Conservation (phyloP, 2,888 invertebrate species). For the Cheilosia vernalis region DNA sequence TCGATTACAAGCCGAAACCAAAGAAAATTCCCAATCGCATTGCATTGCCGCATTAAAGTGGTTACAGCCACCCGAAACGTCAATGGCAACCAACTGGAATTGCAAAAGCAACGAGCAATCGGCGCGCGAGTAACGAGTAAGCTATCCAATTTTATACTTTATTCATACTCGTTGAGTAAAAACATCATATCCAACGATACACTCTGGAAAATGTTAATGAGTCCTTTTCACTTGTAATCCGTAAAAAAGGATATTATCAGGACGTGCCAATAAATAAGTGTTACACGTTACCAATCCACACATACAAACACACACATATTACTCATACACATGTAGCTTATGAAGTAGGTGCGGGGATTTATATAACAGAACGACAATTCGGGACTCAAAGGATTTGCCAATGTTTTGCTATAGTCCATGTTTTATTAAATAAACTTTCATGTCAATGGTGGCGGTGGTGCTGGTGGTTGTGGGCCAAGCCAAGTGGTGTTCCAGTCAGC, state of each 20-base stretch:
- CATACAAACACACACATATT: background rate
- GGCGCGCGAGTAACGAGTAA: constrained; percentile 1
- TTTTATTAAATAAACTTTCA: constrained; percentile 71
- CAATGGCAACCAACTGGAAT: background rate
- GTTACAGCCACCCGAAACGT: constrained; percentile 18
- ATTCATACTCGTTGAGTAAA: background rate
- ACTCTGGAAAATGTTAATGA: constrained; percentile 69
- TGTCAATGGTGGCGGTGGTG: constrained; percentile 6
- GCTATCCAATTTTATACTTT: constrained; percentile 35
- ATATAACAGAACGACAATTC: constrained; percentile 60
- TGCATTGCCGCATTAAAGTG: constrained; percentile 44
- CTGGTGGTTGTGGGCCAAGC: background rate
- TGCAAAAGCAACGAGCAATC: background rate
- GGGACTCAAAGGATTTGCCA: constrained; percentile 68
- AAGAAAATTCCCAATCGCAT: constrained; percentile 13
- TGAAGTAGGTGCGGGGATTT: constrained; percentile 27
- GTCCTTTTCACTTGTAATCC: constrained; percentile 57
- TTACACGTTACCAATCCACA: constrained; percentile 28
- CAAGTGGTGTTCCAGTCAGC: constrained; percentile 24
- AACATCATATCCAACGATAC: constrained; percentile 24
- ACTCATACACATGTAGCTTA: background rate
- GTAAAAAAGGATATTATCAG: constrained; percentile 52
- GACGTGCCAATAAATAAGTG: constrained; percentile 68
- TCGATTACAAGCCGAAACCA: background rate
- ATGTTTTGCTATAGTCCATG: constrained; percentile 61